Base-by-base conservation (phyloP, 1,140 invertebrate species). In the Zaprionus ghesquierei region DNA sequence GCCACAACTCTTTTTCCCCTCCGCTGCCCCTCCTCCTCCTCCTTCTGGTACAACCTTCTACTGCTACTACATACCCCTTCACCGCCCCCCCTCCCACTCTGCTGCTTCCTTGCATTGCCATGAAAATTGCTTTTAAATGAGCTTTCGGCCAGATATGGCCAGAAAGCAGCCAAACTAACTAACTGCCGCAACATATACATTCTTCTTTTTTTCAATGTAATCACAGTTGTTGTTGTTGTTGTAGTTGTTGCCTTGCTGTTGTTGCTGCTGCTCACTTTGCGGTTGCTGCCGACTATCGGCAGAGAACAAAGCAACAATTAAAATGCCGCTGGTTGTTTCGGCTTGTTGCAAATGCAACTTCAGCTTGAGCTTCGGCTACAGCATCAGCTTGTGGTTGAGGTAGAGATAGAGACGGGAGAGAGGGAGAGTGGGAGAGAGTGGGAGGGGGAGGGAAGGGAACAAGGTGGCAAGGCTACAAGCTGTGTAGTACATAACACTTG, bases 61-160 rank as follows among this genome's bases (percentile, higher is more conserved):
- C 25, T 15, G 41, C 18, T 38, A 27, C 35, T 41, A 23, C 53
- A 23, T 41, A 18, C 23, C 38, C 33, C 41, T 50, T 25, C 55
- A 23, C 23, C 13, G 8, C 8, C 64, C 9, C n/a, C 12, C 38
- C 13, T 10, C 1, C 33, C 38, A 9, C 33, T 58, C n/a, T 8
- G 9, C 22, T 12, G 50, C 18, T 13, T 1, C 50, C 41, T 50
- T 59, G 41, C 65, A 61, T 74, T 70, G 81, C 81, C 50, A 63
- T 78, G 78, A 81, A 86, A 86, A 86, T 85, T 81, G 75, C 81
- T 86, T 86, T 86, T 86, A 86, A 86, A 86, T 86, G 54, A 75
- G 77, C 60, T 81, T 66, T 85, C 53, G 31, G 54, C 72, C 41
- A 65, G 68, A 65, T 51, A 54, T 55, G 65, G 53, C 54, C 56